These are phyloP conservation scores for Odobenus rosmarus DNA, from an alignment of 2,113 vertebrate species.

Conservation along the genomic window DNA sequence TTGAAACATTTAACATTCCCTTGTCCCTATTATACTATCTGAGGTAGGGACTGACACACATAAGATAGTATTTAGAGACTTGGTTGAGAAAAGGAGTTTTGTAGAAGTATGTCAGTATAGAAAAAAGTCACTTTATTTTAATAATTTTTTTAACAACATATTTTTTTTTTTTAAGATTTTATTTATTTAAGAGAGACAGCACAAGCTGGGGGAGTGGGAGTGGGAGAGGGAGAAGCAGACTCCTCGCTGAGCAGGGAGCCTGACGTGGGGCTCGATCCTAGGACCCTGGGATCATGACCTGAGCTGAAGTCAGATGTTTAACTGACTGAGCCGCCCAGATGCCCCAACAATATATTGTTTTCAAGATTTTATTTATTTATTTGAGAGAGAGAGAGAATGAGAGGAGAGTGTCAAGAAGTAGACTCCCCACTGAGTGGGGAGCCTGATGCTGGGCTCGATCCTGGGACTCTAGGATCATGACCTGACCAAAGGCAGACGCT, in stretches of 20 bases:
- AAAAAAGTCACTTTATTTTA: not conserved
- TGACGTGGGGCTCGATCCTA: not conserved
- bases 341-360: too few relatives aligned
- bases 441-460: not conserved
- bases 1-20: not conserved
- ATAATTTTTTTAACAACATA: too few relatives aligned
- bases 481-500: not conserved
- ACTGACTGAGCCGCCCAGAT: not conserved
- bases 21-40: not conserved
- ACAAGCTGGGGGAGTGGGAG: not conserved
- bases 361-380: too few relatives aligned
- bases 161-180: too few relatives aligned
- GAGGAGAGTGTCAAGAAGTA: not conserved
- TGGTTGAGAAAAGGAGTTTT: conserved; percentile 44
- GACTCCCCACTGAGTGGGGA: not conserved
- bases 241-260: not conserved
- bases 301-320: not conserved
- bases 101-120: not conserved
- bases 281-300: not conserved
- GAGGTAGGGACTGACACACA: not conserved
- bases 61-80: not conserved
- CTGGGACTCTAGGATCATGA: not conserved
- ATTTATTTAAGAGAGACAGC: not conserved
- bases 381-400: too few relatives aligned
- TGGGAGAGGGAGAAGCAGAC: not conserved